phyloP scores from a whole-genome alignment of 2,113 vertebrate genomes.

The Scatophagus argus region DNA sequence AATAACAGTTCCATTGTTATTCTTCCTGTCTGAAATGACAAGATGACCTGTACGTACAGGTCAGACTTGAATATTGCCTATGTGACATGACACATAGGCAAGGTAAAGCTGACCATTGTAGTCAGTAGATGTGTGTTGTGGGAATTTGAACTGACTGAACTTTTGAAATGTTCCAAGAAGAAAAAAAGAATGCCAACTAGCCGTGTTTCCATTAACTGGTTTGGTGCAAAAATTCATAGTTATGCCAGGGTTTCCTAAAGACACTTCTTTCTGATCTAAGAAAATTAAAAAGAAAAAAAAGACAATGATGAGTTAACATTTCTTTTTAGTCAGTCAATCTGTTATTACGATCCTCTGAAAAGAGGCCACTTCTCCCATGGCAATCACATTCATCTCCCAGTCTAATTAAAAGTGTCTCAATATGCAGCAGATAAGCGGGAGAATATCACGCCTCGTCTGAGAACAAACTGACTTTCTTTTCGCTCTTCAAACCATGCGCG shows the following conservation, averaged over 20 bases:
- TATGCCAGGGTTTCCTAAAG: background rate
- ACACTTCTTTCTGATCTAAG: background rate
- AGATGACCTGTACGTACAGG: background rate
- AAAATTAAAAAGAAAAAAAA: too few relatives aligned
- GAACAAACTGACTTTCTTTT: constrained; percentile 9
- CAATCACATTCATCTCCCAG: constrained; percentile 19
- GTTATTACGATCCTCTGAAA: constrained; percentile 3
- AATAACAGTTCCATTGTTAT: background rate
- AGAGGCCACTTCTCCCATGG: constrained; percentile 21
- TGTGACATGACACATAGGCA: background rate
- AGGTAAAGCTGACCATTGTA: too few relatives aligned
- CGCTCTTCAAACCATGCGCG: background rate
- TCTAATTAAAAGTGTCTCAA: constrained; percentile 33
- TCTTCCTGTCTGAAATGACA: background rate
- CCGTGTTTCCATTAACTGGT: too few relatives aligned
- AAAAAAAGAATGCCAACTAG: too few relatives aligned
- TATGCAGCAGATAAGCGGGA: background rate
- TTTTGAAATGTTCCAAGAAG: too few relatives aligned
- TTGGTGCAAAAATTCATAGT: too few relatives aligned
- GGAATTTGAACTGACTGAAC: too few relatives aligned
- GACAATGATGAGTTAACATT: background rate
- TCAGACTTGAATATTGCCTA: background rate
- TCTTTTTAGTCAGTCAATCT: background rate
- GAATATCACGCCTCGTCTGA: background rate
- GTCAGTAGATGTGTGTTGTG: too few relatives aligned